Evolutionary conservation across 2,797 vertebrate species (phyloP).

Genomic region (Graptemys geographica): DNA sequence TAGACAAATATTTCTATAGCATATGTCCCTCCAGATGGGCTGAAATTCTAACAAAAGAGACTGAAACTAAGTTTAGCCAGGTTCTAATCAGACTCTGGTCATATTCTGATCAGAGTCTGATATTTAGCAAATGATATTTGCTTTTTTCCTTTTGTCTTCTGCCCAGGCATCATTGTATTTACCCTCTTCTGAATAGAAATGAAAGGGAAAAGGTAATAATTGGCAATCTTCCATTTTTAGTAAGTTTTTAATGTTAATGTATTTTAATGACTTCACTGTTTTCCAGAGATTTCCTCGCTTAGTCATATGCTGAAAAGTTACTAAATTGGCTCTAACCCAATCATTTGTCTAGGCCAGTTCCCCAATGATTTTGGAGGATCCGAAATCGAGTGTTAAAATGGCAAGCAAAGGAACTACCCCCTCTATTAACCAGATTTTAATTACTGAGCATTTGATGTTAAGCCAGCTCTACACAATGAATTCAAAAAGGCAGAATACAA

Average conservation of each 20-base stretch:
- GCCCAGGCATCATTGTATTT: neutral
- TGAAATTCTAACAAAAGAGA: neutral
- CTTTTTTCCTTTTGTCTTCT: neutral
- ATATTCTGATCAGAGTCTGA: neutral
- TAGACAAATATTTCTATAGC: neutral
- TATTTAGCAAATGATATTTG: neutral
- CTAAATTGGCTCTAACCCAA: neutral
- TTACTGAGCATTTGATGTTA: neutral
- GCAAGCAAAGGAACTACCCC: neutral
- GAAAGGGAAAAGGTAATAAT: neutral
- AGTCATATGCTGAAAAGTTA: neutral
- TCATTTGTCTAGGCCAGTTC: neutral
- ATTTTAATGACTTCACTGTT: slow-evolving; percentile 17
- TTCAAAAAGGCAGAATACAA: neutral
- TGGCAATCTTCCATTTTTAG: neutral
- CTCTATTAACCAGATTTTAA: neutral
- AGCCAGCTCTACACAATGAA: neutral
- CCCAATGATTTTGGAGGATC: neutral
- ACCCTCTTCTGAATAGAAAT: neutral
- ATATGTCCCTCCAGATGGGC: neutral
- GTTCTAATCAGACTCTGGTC: neutral
- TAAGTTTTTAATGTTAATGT: neutral
- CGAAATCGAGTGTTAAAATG: neutral
- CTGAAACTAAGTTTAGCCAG: neutral
- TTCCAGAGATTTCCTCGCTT: neutral